Evolutionary conservation across 2,797 vertebrate genomes (phyloP).

Genomic region (Lutra lutra): DNA sequence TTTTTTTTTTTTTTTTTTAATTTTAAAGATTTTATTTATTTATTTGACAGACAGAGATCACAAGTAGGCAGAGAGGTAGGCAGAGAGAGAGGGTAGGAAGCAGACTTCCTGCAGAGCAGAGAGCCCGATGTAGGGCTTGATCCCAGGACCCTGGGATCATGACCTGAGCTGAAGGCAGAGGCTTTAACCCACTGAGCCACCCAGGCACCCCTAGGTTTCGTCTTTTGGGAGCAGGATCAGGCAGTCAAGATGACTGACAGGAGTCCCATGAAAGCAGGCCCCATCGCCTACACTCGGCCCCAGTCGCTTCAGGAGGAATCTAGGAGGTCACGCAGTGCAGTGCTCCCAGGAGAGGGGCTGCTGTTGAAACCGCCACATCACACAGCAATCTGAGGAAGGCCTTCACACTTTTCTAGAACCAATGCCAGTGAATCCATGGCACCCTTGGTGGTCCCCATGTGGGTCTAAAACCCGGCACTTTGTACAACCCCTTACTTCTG

Average conservation of each 20-base stretch:
- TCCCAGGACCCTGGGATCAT: no score
- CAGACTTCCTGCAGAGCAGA: no score
- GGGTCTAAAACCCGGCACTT: not conserved
- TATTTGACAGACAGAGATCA: no score
- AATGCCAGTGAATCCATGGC: not conserved
- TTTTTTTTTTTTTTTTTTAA: not conserved
- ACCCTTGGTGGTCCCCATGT: fast-evolving
- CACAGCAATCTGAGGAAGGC: not conserved
- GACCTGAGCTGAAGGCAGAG: no score
- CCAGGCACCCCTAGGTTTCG: no score
- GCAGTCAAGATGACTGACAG: not conserved
- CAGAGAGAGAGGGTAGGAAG: no score
- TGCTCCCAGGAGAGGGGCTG: not conserved
- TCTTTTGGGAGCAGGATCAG: not conserved
- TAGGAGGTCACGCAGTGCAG: not conserved
- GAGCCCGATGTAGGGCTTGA: no score
- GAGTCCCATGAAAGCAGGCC: not conserved
- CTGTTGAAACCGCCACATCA: not conserved
- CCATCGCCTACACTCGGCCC: not conserved
- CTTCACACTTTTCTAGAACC: not conserved
- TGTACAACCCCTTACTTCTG: not conserved
- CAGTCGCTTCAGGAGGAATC: not conserved
- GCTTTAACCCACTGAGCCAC: no score
- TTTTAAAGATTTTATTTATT: no score
- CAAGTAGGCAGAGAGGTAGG: no score